Conservation (phyloP, 2,797 vertebrate species). For the Eutrigla gurnardus region DNA sequence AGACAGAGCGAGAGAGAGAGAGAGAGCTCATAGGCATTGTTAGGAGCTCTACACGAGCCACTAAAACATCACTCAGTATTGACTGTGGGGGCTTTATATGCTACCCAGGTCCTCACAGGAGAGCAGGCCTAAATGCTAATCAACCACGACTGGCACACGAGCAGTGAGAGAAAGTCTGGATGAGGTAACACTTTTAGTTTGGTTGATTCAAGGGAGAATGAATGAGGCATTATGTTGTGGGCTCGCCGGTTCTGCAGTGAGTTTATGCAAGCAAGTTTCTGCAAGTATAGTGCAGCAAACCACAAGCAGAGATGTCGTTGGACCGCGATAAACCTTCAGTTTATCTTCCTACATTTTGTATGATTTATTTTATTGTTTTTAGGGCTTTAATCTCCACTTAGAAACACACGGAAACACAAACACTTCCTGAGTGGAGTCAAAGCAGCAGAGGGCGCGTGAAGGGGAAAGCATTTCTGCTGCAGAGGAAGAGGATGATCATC, state of each 20-base stretch:
- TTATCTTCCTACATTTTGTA: neutral
- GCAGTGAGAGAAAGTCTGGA: conserved; percentile 23
- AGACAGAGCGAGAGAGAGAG: neutral
- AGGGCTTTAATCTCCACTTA: conserved; percentile 5
- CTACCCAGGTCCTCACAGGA: conserved; percentile 36
- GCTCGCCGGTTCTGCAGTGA: conserved; percentile 3
- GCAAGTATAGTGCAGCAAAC: neutral
- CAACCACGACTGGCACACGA: conserved; percentile 35
- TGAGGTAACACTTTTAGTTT: conserved; percentile 1
- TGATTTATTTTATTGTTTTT: neutral
- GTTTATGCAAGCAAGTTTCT: neutral
- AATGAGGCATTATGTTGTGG: conserved; percentile 9
- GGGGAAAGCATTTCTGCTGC: conserved; percentile 33
- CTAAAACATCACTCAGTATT: conserved; percentile 45
- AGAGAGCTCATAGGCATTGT: conserved; percentile 35
- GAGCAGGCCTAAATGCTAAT: conserved; percentile 32
- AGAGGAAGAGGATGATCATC: conserved; percentile 40
- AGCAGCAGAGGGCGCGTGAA: conserved; percentile 17
- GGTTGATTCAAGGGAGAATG: conserved; percentile 1
- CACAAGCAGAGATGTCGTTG: neutral
- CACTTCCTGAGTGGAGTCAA: neutral
- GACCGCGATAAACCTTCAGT: neutral
- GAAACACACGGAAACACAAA: conserved; percentile 6
- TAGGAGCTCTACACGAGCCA: conserved; percentile 37
- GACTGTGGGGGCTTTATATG: conserved; percentile 35